Base-by-base conservation (phyloP, 2,797 vertebrate species). In the Anas georgica region DNA sequence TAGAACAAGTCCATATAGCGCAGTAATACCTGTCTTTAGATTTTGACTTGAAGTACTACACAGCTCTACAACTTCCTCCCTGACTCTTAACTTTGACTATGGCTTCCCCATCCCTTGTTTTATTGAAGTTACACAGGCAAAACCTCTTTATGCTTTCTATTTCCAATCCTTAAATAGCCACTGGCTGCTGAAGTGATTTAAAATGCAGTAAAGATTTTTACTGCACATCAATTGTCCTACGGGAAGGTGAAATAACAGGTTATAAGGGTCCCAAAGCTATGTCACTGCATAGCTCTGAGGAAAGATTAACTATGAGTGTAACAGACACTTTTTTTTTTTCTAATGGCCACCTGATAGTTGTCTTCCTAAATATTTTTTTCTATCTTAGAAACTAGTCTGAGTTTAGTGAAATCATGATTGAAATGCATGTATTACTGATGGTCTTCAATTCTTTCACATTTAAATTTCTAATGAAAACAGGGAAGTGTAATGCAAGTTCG, bases 181-280 rank as follows among this genome's bases (percentile, higher is more conserved):
- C 39, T 90, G 28, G 60, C 70, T 93, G 75, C 69, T 86, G 83
- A 89, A 79, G 79, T 78, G 76, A 78, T 94, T 93, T 93, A 95
- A 92, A 94, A 91, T 81, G 72, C 79, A 93, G 93, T 97, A 70
- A 91, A 92, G n/a, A 41, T 54, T 93, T 95, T 88, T 82, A 76
- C 54, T 93, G n/a, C 35, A 41, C 74, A 66, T 95, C 81, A 80
- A 0, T 79, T 90, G 69, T 84, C 86, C 74, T 94, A 18, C 67
- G 86, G 91, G 89, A 88, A 88, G 41, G 37, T 93, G 79, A 91
- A 94, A 62, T 77, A 92, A 80, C 72, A 84, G 39, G 45, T 91
- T 76, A 0, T 45, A 73, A 60, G 60, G 17, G 14, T 83, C 90
- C 72, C 82, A 85, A 82, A 94, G 46, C 50, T 86, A 66, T 48